Base-by-base conservation (phyloP, 2,113 vertebrate genomes). In the Hystrix brachyura region DNA sequence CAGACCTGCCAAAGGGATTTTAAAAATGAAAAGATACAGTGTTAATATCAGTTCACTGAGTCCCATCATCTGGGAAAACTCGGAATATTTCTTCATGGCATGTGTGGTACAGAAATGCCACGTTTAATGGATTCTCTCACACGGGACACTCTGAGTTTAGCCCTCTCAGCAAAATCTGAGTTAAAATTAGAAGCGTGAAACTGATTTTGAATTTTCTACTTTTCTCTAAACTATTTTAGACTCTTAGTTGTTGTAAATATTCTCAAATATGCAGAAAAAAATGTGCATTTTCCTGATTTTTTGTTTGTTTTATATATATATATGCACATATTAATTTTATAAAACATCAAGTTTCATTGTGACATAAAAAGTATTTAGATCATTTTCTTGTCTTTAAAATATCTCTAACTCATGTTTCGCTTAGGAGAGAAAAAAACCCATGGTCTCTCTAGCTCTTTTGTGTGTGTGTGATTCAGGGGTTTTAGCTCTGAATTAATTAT, bases 341-440 rank as follows among this genome's bases (percentile, higher is more conserved):
- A 46, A 74, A 46, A 46, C 25, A 11, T 74, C 19, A 74, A 12
- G 23, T 48, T 74, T 74, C 21, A 46, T 27, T 14, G 43, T 48
- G 43, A 4, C 72, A 48, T 25, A 48, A 46, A 13, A 27, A 23
- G 29, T 76, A 11, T 29, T 72, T 27, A 15, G 46, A 76, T 76
- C 4, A 87, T 80, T 62, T 81, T 82, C 29, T 23, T 90, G 19
- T 86, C 87, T 91, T 94, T 32, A 86, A 97, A 94, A 65, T 38
- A 86, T 80, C 10, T 25, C 3, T 7, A 60, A 64, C 12, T 93
- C 51, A 69, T 87, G 71, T 93, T 81, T 80, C 64, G 15, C 29
- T 91, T 71, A 81, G 32, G 32, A 34, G 23, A 64, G 48, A 59
- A 60, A 51, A 23, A 65, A 3, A 7, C 43, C 14, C 14, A 92